Evolutionary conservation across 2,888 invertebrate genomes (phyloP).

Genomic region (Scaptodrosophila latifasciaeformis): DNA sequence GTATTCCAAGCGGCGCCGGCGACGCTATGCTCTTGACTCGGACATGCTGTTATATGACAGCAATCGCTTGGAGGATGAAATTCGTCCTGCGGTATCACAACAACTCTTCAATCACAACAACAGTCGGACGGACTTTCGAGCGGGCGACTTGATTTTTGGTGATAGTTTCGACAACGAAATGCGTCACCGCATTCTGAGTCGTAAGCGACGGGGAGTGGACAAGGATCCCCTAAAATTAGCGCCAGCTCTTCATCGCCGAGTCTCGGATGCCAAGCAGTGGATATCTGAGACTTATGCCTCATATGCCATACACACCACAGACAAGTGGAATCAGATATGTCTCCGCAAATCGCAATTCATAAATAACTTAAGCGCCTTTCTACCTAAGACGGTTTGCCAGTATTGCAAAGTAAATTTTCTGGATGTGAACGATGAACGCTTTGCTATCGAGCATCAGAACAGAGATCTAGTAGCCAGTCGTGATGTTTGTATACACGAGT

Average conservation of each 20-base stretch:
- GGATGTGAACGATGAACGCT: constrained; percentile 86
- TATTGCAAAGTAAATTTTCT: constrained; percentile 85
- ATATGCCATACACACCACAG: constrained; percentile 88
- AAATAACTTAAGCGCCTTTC: constrained; percentile 85
- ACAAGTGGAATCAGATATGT: constrained; percentile 88
- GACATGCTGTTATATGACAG: constrained; percentile 32
- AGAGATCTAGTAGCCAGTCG: constrained; percentile 87
- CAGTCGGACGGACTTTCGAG: constrained; percentile 71
- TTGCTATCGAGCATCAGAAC: constrained; percentile 84
- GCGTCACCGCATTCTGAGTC: constrained; percentile 76
- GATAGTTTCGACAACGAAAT: constrained; percentile 77
- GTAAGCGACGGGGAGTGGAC: constrained; percentile 76
- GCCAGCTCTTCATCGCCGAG: constrained; percentile 77
- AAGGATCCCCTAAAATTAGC: constrained; percentile 77
- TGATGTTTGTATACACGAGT: constrained; percentile 87
- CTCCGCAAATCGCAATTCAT: constrained; percentile 86
- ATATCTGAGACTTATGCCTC: constrained; percentile 90
- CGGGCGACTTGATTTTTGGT: constrained; percentile 78
- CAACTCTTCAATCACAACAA: constrained; percentile 53
- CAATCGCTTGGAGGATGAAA: constrained; percentile 42
- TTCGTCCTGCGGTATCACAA: background rate
- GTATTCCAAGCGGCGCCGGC: constrained; percentile 76
- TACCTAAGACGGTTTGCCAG: constrained; percentile 84
- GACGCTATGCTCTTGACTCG: constrained; percentile 48
- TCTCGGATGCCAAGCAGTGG: constrained; percentile 88